Percentiles rank a stretch among this genome's conserved stretches.
These are phyloP conservation scores for Laticauda colubrina DNA, from an alignment of 2,113 vertebrate species.

Conservation along the genomic window DNA sequence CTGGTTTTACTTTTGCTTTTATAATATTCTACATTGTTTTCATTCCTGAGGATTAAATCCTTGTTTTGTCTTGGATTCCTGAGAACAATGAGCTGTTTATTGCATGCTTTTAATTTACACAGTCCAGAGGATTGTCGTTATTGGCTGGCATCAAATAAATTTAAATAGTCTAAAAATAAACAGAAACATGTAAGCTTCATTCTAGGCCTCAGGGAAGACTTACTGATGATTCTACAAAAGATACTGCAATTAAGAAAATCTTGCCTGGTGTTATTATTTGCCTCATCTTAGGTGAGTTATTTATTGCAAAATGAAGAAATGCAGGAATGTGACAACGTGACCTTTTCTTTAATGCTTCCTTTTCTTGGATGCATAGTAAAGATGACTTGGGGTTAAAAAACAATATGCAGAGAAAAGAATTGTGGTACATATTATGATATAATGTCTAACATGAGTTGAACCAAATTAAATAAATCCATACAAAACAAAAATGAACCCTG, in stretches of 20 bases:
- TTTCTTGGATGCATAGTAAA: neutral
- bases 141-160: neutral
- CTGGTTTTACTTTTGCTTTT: neutral
- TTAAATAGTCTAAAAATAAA: neutral
- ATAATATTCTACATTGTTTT: neutral
- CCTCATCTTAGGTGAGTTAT: neutral
- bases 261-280: neutral
- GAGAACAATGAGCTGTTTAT: neutral
- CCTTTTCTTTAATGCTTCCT: neutral
- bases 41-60: neutral
- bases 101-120: neutral
- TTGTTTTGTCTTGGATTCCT: neutral
- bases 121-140: neutral
- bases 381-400: neutral
- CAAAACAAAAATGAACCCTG: slow-evolving; percentile 3
- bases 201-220: neutral
- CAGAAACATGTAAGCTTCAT: neutral
- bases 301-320: neutral
- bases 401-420: neutral
- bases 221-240: neutral
- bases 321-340: neutral
- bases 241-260: neutral
- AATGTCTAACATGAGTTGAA: neutral
- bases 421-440: neutral
- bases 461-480: slow-evolving; percentile 19